Conservation (phyloP, 2,113 vertebrate species). For the Marmota monax region DNA sequence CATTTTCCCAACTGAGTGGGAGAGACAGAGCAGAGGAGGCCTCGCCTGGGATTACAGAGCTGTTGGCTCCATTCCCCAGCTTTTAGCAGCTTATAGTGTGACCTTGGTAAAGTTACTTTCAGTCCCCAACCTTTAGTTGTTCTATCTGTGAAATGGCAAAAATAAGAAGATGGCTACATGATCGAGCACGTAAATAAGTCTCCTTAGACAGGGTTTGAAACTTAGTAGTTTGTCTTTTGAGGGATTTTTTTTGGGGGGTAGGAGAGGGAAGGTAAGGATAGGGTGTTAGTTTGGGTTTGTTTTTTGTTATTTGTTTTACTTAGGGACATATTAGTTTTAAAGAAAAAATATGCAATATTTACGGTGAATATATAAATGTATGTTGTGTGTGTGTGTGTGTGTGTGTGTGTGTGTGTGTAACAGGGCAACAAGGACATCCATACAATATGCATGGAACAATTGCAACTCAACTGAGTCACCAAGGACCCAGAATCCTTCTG, state of each 20-base stretch:
- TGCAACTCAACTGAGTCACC: background rate
- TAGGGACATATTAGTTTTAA: background rate
- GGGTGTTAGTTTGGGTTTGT: background rate
- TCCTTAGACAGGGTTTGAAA: background rate
- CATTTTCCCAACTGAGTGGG: slow-evolving; percentile 79
- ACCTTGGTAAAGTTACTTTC: slow-evolving; percentile 56
- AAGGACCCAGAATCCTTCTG: background rate
- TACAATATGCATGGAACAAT: background rate
- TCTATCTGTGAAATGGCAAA: slow-evolving; percentile 72
- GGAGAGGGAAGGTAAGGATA: background rate
- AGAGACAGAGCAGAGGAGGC: slow-evolving; percentile 69
- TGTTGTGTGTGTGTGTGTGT: background rate
- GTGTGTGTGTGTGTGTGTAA: background rate
- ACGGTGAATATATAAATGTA: background rate
- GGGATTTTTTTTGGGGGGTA: fast-evolving
- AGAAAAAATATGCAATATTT: background rate
- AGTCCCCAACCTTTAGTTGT: slow-evolving; percentile 25
- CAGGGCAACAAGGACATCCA: background rate
- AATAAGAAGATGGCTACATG: background rate
- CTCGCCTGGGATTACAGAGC: slow-evolving; percentile 62
- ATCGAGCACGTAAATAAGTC: background rate
- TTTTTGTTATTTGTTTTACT: slow-evolving; percentile 3
- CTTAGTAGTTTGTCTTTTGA: background rate
- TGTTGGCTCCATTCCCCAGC: slow-evolving; percentile 62
- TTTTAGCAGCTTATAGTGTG: slow-evolving; percentile 43